These are phyloP conservation scores for Nebria brevicollis DNA, from an alignment of 2,888 invertebrate genomes.

Conservation along the genomic window DNA sequence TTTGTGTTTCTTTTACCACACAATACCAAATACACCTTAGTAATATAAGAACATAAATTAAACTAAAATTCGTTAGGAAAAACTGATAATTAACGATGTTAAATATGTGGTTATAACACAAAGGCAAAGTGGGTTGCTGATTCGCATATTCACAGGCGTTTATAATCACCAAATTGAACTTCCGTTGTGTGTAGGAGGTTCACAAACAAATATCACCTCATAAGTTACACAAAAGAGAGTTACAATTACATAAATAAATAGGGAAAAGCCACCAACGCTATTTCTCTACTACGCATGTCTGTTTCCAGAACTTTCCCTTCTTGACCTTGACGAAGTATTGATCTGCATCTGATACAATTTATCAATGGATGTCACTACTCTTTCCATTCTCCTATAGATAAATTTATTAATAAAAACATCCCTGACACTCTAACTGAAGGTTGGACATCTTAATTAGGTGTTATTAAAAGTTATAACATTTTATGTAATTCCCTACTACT, in stretches of 20 bases:
- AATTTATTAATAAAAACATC: neutral
- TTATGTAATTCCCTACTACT: too few species aligned
- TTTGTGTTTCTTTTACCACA: neutral
- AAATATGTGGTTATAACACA: neutral
- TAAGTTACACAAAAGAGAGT: neutral
- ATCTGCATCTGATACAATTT: neutral
- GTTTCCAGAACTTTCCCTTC: conserved; percentile 4
- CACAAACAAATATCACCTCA: neutral
- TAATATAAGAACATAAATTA: neutral
- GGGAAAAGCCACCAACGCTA: neutral
- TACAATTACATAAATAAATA: neutral
- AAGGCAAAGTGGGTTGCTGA: neutral
- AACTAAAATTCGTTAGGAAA: neutral
- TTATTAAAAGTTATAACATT: too few species aligned
- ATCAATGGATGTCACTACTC: conserved; percentile 5
- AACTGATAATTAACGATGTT: too few species aligned
- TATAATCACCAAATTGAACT: neutral
- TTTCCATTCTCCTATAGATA: neutral
- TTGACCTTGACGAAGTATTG: conserved; percentile 19
- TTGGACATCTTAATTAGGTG: neutral
- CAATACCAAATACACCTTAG: neutral
- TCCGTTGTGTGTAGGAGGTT: neutral
- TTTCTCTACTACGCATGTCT: neutral
- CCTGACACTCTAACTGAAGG: neutral
- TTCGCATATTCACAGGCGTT: neutral